Evolutionary conservation across 2,113 vertebrate species (phyloP).

Genomic region (Brienomyrus longianalis): DNA sequence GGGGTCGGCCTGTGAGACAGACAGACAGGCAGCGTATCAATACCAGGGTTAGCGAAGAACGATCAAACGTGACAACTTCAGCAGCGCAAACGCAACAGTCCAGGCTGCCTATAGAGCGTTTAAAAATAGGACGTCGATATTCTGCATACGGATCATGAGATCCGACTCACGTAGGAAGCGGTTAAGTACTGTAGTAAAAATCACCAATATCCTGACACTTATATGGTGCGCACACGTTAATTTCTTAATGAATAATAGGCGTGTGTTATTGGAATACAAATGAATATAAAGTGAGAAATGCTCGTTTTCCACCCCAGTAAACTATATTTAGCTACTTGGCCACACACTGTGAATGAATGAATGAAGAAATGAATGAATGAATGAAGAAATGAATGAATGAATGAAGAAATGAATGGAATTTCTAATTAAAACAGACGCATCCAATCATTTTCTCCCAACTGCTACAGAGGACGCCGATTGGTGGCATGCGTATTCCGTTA

Average conservation of each 20-base stretch:
- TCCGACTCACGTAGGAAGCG: slow-evolving; percentile 36
- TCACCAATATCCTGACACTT: neutral
- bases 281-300: neutral
- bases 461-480: neutral
- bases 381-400: slow-evolving; percentile 5
- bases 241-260: neutral
- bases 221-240: neutral
- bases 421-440: neutral
- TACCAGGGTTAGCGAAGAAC: neutral
- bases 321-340: neutral
- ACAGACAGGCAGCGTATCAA: slow-evolving; percentile 13
- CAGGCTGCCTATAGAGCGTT: slow-evolving; percentile 11
- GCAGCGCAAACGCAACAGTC: neutral
- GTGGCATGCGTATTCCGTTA: neutral
- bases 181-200: neutral
- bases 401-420: neutral
- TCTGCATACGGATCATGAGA: slow-evolving; percentile 15
- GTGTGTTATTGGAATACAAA: neutral
- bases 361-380: neutral
- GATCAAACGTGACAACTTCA: neutral
- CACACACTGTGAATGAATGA: neutral
- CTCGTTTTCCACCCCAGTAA: neutral
- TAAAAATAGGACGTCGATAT: slow-evolving; percentile 46
- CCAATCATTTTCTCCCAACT: neutral
- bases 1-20: slow-evolving; percentile 69